Base-by-base conservation (phyloP, 2,113 vertebrate genomes). In the Nothoprocta pentlandii region DNA sequence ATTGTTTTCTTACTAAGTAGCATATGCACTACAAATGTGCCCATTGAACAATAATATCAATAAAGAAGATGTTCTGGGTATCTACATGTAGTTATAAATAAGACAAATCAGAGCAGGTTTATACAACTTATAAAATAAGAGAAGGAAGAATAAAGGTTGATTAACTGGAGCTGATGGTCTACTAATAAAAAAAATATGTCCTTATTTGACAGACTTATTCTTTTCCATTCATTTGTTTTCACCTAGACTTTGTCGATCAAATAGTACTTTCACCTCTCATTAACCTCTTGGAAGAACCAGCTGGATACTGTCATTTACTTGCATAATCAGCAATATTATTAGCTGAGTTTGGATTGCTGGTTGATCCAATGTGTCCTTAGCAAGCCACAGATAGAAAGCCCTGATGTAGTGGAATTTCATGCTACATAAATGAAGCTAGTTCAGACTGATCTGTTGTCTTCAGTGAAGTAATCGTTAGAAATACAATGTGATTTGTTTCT, bases 121-220 rank as follows among this genome's bases (percentile, higher is more conserved):
- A 79, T 1, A 0, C 39, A 13, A n/a, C 13, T 78, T 71, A 76
- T 1, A 0, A 39, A 11, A n/a, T 17, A 61, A 75, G 9, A 69
- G 9, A 11, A 85, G 9, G 9, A 82, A 80, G 17, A 74, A 1
- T 75, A 39, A 77, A 89, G 13, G 2, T 59, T 12, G 81, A 32
- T 10, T 69, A 61, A 92, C 86, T 70, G 58, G 34, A 81, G 3
- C 2, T 58, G 12, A 46, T 66, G 39, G n/a, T 47, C 25, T 75
- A 15, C 9, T 46, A 19, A 84, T 80, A 69, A 81, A 47, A 47
- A 47, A 47, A 47, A 47, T 20, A 47, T 49, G 47, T 76, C 11
- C 41, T 84, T 42, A 61, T 17, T 75, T 12, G 67, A 12, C 2
- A 70, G 19, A 78, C 47, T 78, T 14, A 49, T 12, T 85, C 21